Conservation (phyloP, 2,888 invertebrate species). For the Exocentrus adspersus region DNA sequence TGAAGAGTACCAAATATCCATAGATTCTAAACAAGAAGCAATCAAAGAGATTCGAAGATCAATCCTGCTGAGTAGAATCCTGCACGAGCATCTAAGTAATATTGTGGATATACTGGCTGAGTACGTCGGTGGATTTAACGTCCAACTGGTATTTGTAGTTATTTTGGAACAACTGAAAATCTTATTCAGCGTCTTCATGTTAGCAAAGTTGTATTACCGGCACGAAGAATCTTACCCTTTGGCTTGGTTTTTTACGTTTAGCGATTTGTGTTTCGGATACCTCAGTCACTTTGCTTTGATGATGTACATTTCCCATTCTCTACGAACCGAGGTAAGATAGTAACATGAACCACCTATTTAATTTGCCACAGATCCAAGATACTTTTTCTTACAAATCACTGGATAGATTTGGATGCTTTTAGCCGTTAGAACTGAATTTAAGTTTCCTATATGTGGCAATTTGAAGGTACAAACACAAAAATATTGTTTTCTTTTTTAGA, state of each 20-base stretch:
- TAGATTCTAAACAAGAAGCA: background rate
- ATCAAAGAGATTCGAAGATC: background rate
- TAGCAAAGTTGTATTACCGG: background rate
- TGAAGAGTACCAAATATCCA: conserved; percentile 11
- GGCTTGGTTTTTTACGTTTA: background rate
- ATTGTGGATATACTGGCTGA: background rate
- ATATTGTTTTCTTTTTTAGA: background rate
- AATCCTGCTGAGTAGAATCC: background rate
- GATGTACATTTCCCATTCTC: background rate
- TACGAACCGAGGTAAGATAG: background rate
- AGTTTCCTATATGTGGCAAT: background rate
- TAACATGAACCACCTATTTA: too few relatives aligned
- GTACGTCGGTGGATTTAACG: background rate
- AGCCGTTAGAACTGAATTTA: too few relatives aligned
- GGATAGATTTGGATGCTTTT: too few relatives aligned
- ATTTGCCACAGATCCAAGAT: too few relatives aligned
- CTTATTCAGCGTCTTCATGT: background rate
- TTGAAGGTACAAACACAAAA: background rate
- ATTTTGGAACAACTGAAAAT: conserved; percentile 1
- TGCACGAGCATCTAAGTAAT: background rate
- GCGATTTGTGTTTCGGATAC: conserved; percentile 12
- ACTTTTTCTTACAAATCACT: too few relatives aligned
- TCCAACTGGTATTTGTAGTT: background rate
- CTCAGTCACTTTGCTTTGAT: conserved; percentile 3
- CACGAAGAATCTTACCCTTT: background rate